Evolutionary conservation across 1,140 invertebrate species (phyloP).

Genomic region (Drosophila rhopaloa): DNA sequence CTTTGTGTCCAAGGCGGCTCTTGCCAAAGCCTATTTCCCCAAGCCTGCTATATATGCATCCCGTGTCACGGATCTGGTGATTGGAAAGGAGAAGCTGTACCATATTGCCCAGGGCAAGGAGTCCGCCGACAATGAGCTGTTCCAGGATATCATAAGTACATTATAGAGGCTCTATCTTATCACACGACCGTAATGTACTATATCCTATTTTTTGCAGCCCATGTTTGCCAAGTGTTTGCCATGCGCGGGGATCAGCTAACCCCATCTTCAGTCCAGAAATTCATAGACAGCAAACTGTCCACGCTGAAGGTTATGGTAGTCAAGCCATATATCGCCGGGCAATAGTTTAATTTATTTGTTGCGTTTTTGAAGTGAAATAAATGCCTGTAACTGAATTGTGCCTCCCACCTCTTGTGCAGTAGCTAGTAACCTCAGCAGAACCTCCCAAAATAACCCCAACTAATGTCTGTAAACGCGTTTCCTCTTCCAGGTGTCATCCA

Average conservation of each 20-base stretch:
- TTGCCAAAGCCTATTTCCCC: constrained; percentile 59
- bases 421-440: constrained; percentile 10
- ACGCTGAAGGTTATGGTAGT: constrained; percentile 38
- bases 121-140: constrained; percentile 29
- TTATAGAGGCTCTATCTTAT: neutral
- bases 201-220: constrained; percentile 55
- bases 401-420: constrained; percentile 17
- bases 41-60: constrained; percentile 71
- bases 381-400: constrained; percentile 31
- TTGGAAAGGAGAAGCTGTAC: constrained; percentile 63
- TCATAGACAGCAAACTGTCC: constrained; percentile 67
- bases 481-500: constrained; percentile 67
- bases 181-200: neutral
- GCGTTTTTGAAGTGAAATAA: constrained; percentile 53
- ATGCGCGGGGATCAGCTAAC: constrained; percentile 57
- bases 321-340: constrained; percentile 1
- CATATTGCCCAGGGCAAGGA: constrained; percentile 44
- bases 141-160: constrained; percentile 80
- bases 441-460: neutral
- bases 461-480: constrained; percentile 1
- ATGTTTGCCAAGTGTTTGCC: constrained; percentile 77
- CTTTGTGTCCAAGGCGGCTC: constrained; percentile 55
- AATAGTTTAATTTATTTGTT: constrained; percentile 52
- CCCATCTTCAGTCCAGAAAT: constrained; percentile 45
- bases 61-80: constrained; percentile 73